phyloP scores from a whole-genome alignment of 2,888 invertebrate genomes.

The Stenoptilia bipunctidactyla region DNA sequence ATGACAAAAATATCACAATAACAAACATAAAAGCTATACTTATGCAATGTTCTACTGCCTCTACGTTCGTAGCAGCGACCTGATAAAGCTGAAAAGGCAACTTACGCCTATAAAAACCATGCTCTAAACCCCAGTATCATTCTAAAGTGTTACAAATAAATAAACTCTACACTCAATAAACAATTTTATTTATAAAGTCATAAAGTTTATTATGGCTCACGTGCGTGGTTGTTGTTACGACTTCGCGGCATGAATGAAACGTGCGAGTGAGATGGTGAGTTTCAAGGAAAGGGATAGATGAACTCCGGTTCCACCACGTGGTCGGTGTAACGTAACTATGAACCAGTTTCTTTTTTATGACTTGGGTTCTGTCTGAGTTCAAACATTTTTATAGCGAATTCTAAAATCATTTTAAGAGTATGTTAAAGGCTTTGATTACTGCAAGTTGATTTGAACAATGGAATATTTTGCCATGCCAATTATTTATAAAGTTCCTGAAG shows the following conservation, averaged over 20 bases:
- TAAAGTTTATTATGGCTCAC: slow-evolving; percentile 66
- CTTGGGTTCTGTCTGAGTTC: not conserved
- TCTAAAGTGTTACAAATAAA: slow-evolving; percentile 63
- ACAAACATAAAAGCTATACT: slow-evolving; percentile 68
- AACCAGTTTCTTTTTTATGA: slow-evolving; percentile 37
- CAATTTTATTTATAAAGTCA: slow-evolving; percentile 55
- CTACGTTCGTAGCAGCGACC: slow-evolving; percentile 64
- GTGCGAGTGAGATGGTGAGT: slow-evolving; percentile 37
- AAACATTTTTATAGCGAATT: no score
- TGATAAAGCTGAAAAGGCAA: slow-evolving; percentile 73
- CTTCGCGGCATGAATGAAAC: slow-evolving; percentile 55
- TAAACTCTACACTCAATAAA: slow-evolving; percentile 61
- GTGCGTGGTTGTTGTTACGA: slow-evolving; percentile 56
- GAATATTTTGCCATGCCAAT: no score
- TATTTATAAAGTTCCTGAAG: no score
- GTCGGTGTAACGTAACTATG: slow-evolving; percentile 46
- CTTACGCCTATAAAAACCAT: slow-evolving; percentile 70
- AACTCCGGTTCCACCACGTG: slow-evolving; percentile 59
- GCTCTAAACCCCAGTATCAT: slow-evolving; percentile 63
- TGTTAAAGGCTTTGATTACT: no score
- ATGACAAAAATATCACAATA: slow-evolving; percentile 67
- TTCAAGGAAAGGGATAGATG: slow-evolving; percentile 34
- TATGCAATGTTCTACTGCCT: slow-evolving; percentile 69
- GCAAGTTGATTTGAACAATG: no score
- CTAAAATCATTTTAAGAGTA: no score